A percentile compares a stretch with the other conserved stretches of the same genome.
These are phyloP conservation scores for Cherax quadricarinatus DNA, from an alignment of 1,140 invertebrate species.

Conservation along the genomic window DNA sequence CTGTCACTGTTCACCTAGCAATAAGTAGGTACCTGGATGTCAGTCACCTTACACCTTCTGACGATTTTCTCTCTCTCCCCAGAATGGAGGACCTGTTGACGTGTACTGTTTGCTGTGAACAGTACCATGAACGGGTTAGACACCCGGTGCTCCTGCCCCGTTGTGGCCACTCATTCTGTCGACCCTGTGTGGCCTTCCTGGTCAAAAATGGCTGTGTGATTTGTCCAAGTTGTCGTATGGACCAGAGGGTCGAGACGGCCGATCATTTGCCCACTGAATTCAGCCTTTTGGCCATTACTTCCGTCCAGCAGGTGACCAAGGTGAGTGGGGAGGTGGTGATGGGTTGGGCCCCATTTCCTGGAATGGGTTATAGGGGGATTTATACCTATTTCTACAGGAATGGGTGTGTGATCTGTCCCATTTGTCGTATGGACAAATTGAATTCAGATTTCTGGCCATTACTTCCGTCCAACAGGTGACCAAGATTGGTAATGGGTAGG, in stretches of 20 bases:
- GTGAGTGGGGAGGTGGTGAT: background rate
- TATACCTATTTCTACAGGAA: background rate
- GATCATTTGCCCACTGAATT: too few relatives aligned
- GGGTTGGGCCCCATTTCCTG: too few relatives aligned
- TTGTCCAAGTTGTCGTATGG: slow-evolving; percentile 69
- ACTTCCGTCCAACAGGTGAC: slow-evolving; percentile 62
- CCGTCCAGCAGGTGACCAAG: slow-evolving; percentile 65
- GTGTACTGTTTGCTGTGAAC: slow-evolving; percentile 71
- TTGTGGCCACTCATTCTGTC: slow-evolving; percentile 73
- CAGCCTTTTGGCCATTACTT: slow-evolving; percentile 69
- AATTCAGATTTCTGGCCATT: slow-evolving; percentile 71
- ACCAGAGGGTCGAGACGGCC: slow-evolving; percentile 71
- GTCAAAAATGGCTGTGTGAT: slow-evolving; percentile 54
- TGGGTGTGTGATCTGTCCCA: slow-evolving; percentile 64
- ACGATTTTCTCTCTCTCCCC: too few relatives aligned
- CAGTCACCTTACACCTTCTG: too few relatives aligned
- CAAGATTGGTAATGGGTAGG: slow-evolving; percentile 14
- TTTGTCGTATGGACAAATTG: slow-evolving; percentile 69
- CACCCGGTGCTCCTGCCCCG: slow-evolving; percentile 70
- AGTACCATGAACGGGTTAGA: slow-evolving; percentile 62
- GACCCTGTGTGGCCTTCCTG: slow-evolving; percentile 69
- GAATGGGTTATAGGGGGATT: too few relatives aligned
- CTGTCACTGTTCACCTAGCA: too few relatives aligned
- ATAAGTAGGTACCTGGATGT: too few relatives aligned
- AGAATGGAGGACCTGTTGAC: slow-evolving; percentile 71